These are phyloP conservation scores for Ligdia adustata DNA, from an alignment of 2,888 invertebrate genomes.

Conservation along the genomic window DNA sequence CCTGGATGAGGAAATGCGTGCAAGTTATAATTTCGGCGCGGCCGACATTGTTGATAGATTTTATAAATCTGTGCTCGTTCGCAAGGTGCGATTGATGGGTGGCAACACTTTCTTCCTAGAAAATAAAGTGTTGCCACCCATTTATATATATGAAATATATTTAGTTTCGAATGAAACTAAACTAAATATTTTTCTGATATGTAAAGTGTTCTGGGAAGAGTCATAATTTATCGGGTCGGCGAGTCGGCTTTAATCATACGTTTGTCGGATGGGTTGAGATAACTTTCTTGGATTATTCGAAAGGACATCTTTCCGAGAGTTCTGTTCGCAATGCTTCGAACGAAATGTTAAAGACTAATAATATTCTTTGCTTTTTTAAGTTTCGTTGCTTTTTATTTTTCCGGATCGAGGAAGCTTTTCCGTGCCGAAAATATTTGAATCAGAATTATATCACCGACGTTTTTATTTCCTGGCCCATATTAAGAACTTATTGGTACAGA, in stretches of 20 bases:
- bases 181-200: constrained; percentile 23
- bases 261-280: constrained; percentile 18
- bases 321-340: constrained; percentile 14
- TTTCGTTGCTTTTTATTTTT: constrained; percentile 5
- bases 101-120: constrained; percentile 38
- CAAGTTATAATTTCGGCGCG: constrained; percentile 78
- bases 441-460: neutral
- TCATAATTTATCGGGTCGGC: constrained; percentile 28
- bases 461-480: neutral
- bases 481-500: too few relatives aligned
- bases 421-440: neutral
- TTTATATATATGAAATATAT: too few relatives aligned
- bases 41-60: constrained; percentile 71
- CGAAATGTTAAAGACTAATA: constrained; percentile 13
- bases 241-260: constrained; percentile 33
- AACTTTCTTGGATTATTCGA: constrained; percentile 22
- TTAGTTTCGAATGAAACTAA: too few relatives aligned
- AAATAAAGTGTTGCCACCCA: too few relatives aligned
- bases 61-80: constrained; percentile 70
- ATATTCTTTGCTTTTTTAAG: neutral
- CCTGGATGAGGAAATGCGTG: constrained; percentile 80
- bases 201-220: constrained; percentile 32
- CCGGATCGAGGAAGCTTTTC: constrained; percentile 1
- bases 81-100: constrained; percentile 42
- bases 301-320: constrained; percentile 18